phyloP scores from a whole-genome alignment of 1,140 invertebrate genomes.

The Andricus grossulariae region DNA sequence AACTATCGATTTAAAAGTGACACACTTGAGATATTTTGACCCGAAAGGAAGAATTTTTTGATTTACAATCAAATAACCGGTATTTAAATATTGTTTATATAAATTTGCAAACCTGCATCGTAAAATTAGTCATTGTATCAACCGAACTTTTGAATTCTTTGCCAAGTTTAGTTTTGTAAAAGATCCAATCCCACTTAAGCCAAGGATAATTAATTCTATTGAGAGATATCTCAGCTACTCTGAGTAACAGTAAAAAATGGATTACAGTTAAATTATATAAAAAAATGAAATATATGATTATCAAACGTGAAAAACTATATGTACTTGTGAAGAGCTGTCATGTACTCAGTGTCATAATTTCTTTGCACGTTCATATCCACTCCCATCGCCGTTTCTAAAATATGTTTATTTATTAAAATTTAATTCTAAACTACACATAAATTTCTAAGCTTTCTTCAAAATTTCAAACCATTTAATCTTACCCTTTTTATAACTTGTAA shows the following conservation, averaged over 20 bases:
- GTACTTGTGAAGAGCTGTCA: conserved; percentile 82
- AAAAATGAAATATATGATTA: neutral
- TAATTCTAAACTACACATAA: neutral
- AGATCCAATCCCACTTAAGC: conserved; percentile 56
- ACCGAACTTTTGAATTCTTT: conserved; percentile 57
- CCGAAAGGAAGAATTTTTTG: too few relatives aligned
- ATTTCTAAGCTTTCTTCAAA: too few relatives aligned
- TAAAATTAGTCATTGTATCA: conserved; percentile 61
- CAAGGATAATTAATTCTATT: conserved; percentile 58
- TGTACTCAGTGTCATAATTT: conserved; percentile 83
- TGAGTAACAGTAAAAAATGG: too few relatives aligned
- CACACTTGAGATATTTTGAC: too few relatives aligned
- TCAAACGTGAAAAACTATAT: conserved; percentile 32
- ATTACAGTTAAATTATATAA: conserved; percentile 34
- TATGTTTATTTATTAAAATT: conserved; percentile 12
- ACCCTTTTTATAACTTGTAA: too few relatives aligned
- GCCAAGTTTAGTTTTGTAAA: conserved; percentile 57
- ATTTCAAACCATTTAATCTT: neutral
- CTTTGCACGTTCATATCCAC: conserved; percentile 84
- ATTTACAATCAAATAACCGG: too few relatives aligned
- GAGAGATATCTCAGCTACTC: conserved; percentile 37
- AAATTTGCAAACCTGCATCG: conserved; percentile 60
- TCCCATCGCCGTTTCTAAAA: conserved; percentile 90
- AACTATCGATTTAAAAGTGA: too few relatives aligned
- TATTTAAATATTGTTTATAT: too few relatives aligned